phyloP scores from a whole-genome alignment of 2,797 vertebrate genomes.

The Eurystomus glaucurus region DNA sequence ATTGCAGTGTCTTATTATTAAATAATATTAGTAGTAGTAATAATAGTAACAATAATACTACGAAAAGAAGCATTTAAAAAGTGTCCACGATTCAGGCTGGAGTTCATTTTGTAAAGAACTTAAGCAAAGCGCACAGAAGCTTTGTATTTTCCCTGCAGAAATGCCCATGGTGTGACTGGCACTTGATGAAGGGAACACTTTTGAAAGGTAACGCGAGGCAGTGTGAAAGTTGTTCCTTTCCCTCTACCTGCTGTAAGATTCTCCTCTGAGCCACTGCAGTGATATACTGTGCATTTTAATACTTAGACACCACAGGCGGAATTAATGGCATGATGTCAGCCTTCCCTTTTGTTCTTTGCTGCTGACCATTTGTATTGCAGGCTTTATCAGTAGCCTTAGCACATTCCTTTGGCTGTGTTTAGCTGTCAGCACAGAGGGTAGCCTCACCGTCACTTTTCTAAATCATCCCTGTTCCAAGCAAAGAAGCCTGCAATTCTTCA shows the following conservation, averaged over 20 bases:
- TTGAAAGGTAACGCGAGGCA: background rate
- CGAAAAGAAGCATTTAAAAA: background rate
- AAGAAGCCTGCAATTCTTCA: background rate
- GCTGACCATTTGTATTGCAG: conserved; percentile 12
- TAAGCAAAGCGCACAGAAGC: background rate
- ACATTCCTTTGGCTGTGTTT: rapidly evolving
- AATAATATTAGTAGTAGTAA: background rate
- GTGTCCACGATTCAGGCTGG: background rate
- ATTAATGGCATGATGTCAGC: conserved; percentile 40
- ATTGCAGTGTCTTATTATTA: background rate
- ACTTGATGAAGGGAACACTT: rapidly evolving
- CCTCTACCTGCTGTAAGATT: background rate
- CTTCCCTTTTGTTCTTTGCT: conserved; percentile 58
- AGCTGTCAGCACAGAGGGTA: background rate
- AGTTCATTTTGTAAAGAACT: background rate
- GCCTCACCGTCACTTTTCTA: background rate
- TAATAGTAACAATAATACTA: background rate
- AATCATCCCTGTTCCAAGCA: background rate
- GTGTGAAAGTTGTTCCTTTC: background rate
- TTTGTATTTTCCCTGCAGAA: background rate
- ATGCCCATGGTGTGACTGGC: background rate
- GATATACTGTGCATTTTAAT: background rate
- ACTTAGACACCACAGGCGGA: background rate
- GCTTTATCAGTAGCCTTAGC: background rate
- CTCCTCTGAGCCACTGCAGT: background rate